Percentiles rank a stretch among this genome's conserved stretches.
phyloP scores from a whole-genome alignment of 2,888 invertebrate genomes.

The Sisyra terminalis region DNA sequence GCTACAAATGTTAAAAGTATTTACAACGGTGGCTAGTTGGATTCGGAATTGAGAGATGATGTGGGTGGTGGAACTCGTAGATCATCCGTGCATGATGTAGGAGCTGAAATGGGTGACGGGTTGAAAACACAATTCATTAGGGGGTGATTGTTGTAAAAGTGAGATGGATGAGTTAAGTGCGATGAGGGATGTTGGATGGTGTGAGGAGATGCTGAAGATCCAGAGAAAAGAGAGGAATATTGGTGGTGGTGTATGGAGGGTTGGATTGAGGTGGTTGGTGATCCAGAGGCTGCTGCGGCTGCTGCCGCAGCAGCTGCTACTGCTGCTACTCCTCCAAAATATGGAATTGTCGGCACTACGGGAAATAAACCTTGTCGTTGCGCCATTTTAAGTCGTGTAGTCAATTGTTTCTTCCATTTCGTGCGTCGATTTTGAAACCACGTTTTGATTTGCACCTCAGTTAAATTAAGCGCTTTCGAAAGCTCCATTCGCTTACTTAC shows the following conservation, averaged over 20 bases:
- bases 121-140: conserved; percentile 39
- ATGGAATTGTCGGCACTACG: conserved; percentile 13
- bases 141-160: too few species aligned
- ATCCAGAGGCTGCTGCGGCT: background rate
- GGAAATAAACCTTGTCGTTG: conserved; percentile 69
- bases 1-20: too few species aligned
- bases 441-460: conserved; percentile 74
- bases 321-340: conserved; percentile 46
- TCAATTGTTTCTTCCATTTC: conserved; percentile 95
- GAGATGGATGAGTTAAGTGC: too few species aligned
- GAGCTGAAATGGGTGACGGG: conserved; percentile 25
- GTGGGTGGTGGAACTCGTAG: conserved; percentile 15
- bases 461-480: conserved; percentile 72
- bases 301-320: conserved; percentile 14
- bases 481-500: conserved; percentile 90
- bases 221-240: conserved; percentile 40
- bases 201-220: conserved; percentile 35
- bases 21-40: too few species aligned
- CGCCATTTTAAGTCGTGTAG: conserved; percentile 75
- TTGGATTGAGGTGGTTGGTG: too few species aligned
- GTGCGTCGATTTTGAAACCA: conserved; percentile 89
- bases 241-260: conserved; percentile 23
- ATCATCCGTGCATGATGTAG: conserved; percentile 15
- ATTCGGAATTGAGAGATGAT: conserved; percentile 10
- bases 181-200: conserved; percentile 19